Base-by-base conservation (phyloP, 2,797 vertebrate species). In the Heteromormyrus szaboi region DNA sequence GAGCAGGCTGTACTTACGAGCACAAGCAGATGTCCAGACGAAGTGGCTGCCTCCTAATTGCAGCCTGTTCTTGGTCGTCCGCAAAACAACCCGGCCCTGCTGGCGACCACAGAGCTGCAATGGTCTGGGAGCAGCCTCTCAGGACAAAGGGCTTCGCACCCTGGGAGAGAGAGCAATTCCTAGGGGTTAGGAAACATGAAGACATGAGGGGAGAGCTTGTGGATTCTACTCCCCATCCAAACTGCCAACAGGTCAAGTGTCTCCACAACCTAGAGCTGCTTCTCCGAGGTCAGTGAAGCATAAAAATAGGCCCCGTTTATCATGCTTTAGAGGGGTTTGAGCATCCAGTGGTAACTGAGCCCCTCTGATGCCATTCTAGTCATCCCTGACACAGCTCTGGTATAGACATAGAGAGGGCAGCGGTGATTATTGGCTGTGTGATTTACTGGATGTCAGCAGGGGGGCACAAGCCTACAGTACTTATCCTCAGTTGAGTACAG, bases 91-190 rank as follows among this genome's bases (percentile, higher is more conserved):
- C 29, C 29, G 12, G 46, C 33, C 25, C 84, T 86, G n/a, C 44
- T 50, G 41, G 7, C 29, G 53, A 72, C 3, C 44, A 51, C 37
- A 53, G 84, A 90, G 91, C 92, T 89, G 91, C 90, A 88, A 90
- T 37, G 92, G 92, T 92, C 91, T 92, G 93, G 93, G 92, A 90
- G 92, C 86, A 90, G 91, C 91, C 14, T 88, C 86, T 25, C 72
- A 62, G 44, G 59, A 46, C 44, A 8, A 48, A 19, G 37, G 51
- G 41, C 76, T 22, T 81, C 41, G 3, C 76, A 22, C 76, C 41
- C 76, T 17, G 9, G 79, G 19, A 59, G 19, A 4, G 8, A 14
- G 7, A 84, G 25, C 51, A 3, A 8, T 8, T 22, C 19, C 76
- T 33, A 29, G 84, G 48, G 14, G 22, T 53, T 4, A 9, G 41